Conservation (phyloP, 2,113 vertebrate genomes). For the Sinocyclocheilus anophthalmus region DNA sequence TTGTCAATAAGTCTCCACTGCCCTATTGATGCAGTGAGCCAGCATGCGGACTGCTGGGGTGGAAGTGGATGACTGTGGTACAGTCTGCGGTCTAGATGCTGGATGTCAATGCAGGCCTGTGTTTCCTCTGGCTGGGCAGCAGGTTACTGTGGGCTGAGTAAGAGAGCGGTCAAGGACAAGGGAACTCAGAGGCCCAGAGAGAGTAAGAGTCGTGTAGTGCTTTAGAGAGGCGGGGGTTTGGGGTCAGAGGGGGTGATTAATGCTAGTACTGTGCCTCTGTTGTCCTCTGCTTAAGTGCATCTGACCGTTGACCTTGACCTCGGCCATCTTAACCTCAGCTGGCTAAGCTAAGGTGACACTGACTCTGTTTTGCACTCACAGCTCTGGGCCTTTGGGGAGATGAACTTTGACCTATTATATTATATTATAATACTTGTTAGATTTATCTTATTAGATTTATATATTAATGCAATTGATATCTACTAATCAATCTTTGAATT, state of each 20-base stretch:
- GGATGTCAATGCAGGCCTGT: conserved; percentile 52
- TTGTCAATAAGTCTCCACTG: conserved; percentile 10
- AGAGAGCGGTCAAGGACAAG: conserved; percentile 10
- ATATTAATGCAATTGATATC: background rate
- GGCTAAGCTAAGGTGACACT: conserved; percentile 57
- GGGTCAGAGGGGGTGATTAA: conserved; percentile 29
- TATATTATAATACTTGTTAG: background rate
- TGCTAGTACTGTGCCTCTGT: conserved; percentile 52
- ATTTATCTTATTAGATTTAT: background rate
- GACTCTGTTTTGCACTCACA: conserved; percentile 49
- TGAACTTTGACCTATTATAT: conserved; percentile 60
- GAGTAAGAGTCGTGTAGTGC: background rate
- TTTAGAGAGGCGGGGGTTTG: conserved; percentile 1
- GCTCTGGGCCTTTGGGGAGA: conserved; percentile 52
- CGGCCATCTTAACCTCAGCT: conserved; percentile 69
- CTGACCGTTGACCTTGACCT: conserved; percentile 74
- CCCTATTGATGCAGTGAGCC: conserved; percentile 19
- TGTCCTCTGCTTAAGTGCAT: conserved; percentile 61
- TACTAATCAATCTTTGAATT: background rate
- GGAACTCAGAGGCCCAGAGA: conserved; percentile 13
- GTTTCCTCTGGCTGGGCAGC: conserved; percentile 49
- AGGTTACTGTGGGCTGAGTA: conserved; percentile 35
- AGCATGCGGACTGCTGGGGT: background rate
- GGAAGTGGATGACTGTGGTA: conserved; percentile 43
- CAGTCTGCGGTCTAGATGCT: conserved; percentile 43